phyloP scores from a whole-genome alignment of 2,113 vertebrate genomes.

The Holacanthus passer region DNA sequence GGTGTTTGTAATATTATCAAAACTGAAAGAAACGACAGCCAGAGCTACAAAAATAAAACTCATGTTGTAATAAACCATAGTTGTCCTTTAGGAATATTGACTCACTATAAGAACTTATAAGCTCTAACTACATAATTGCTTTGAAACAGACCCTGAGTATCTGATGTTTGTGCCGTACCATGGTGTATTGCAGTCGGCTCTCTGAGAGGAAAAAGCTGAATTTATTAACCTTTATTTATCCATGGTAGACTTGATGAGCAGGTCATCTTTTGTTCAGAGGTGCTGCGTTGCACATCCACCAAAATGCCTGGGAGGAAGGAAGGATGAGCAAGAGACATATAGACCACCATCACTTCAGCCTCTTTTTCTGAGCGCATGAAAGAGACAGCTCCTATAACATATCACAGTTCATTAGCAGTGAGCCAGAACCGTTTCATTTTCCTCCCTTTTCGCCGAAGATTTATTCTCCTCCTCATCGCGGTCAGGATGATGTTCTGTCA shows the following conservation, averaged over 20 bases:
- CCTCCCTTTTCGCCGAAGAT: conserved; percentile 49
- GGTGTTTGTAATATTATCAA: background rate
- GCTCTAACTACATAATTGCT: background rate
- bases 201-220: conserved; percentile 28
- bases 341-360: conserved; percentile 20
- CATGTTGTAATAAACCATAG: background rate
- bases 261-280: conserved; percentile 43
- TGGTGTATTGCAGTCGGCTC: conserved; percentile 4
- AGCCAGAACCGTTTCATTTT: conserved; percentile 58
- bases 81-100: background rate
- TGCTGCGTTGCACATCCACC: conserved; percentile 24
- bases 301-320: conserved; percentile 19
- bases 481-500: conserved; percentile 60
- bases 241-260: conserved; percentile 42
- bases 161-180: background rate
- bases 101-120: too few species aligned
- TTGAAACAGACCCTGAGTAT: background rate
- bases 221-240: conserved; percentile 61
- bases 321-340: conserved; percentile 23
- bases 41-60: background rate
- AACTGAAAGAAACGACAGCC: background rate
- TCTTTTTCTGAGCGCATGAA: conserved; percentile 48
- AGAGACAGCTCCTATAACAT: conserved; percentile 60
- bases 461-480: conserved; percentile 61
- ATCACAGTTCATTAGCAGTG: conserved; percentile 72